Conservation (phyloP, 2,113 vertebrate genomes). For the Xenopus laevis region DNA sequence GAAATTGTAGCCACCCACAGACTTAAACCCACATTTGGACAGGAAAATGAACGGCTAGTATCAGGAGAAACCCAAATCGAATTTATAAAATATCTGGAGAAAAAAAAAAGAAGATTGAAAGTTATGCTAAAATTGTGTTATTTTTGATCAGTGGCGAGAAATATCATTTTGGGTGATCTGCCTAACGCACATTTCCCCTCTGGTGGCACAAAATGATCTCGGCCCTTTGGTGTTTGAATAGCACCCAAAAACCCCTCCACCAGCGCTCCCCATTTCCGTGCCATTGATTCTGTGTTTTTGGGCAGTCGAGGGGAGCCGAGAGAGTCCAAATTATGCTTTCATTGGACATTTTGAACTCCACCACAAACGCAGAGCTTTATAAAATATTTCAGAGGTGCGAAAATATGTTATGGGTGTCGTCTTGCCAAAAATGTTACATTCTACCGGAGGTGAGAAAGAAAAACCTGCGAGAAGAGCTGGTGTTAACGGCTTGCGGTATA, state of each 20-base stretch:
- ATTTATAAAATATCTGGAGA: too few relatives aligned
- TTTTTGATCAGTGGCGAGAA: not conserved
- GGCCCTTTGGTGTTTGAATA: not conserved
- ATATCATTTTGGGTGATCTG: not conserved
- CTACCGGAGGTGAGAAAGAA: not conserved
- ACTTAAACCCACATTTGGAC: too few relatives aligned
- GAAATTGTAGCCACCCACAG: too few relatives aligned
- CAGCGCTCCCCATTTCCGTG: too few relatives aligned
- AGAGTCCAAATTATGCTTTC: not conserved
- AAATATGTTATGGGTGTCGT: conserved; percentile 28
- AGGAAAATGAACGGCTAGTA: too few relatives aligned
- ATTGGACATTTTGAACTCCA: not conserved
- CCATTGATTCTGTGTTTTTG: too few relatives aligned
- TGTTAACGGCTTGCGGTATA: not conserved
- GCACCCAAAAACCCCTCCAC: conserved; percentile 16
- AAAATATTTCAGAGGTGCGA: conserved; percentile 47
- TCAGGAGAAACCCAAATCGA: too few relatives aligned
- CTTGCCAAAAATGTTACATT: conserved; percentile 32
- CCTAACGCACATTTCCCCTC: not conserved
- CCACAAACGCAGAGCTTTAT: conserved; percentile 18
- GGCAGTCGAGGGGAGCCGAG: not conserved
- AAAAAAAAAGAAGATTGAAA: too few relatives aligned
- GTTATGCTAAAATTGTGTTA: not conserved
- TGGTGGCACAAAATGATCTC: not conserved
- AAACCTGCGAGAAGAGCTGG: not conserved